These are phyloP conservation scores for Rachycentron canadum DNA, from an alignment of 2,797 vertebrate genomes.

Conservation along the genomic window DNA sequence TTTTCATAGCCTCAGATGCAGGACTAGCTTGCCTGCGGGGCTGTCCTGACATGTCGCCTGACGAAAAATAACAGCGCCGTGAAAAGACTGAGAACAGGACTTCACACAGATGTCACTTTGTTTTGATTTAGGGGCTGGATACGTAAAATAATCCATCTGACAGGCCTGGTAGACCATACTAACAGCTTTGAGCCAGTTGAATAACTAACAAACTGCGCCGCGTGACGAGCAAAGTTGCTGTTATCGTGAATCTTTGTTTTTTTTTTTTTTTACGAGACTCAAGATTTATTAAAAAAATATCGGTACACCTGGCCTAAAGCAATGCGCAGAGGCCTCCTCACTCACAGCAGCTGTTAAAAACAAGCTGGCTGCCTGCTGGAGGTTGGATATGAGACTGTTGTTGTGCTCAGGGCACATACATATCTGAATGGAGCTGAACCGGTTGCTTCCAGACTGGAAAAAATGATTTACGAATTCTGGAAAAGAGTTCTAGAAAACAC, in stretches of 20 bases:
- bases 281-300: constrained; percentile 48
- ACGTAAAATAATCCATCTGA: constrained; percentile 10
- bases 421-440: constrained; percentile 53
- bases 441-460: constrained; percentile 42
- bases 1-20: constrained; percentile 31
- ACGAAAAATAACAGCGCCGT: constrained; percentile 47
- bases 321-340: constrained; percentile 75
- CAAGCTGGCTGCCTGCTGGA: constrained; percentile 55
- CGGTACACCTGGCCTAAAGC: constrained; percentile 59
- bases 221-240: constrained; percentile 28
- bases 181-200: constrained; percentile 9
- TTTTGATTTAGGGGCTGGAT: constrained; percentile 43
- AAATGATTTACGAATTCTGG: constrained; percentile 50
- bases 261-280: constrained; percentile 20
- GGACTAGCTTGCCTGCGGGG: constrained; percentile 29
- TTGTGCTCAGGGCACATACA: constrained; percentile 50
- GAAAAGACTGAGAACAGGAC: constrained; percentile 21
- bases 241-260: constrained; percentile 30
- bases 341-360: constrained; percentile 62
- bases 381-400: constrained; percentile 54
- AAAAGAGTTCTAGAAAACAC: constrained; percentile 54
- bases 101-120: constrained; percentile 60
- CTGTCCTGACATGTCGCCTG: constrained; percentile 54
- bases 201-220: constrained; percentile 1
- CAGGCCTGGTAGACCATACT: neutral